Evolutionary conservation across 2,888 invertebrate species (phyloP).

Genomic region (Labia minor): DNA sequence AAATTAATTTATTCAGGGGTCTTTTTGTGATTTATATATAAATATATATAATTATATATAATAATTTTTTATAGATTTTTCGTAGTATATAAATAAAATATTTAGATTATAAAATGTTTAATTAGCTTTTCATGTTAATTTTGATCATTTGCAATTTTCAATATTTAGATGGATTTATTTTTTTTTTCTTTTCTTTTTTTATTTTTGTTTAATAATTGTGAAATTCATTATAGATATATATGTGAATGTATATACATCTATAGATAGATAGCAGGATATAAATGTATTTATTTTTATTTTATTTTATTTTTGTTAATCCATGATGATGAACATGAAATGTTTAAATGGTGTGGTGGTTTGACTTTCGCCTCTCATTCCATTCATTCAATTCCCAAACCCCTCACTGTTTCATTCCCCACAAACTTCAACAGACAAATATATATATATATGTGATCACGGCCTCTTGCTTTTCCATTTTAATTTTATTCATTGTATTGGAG

Average conservation of each 20-base stretch:
- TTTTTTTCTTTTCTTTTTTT: not conserved
- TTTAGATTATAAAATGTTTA: conserved; percentile 7
- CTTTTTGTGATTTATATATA: conserved; percentile 7
- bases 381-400: no score
- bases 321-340: conserved; percentile 13
- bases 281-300: not conserved
- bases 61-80: not conserved
- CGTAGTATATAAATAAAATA: not conserved
- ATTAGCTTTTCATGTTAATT: conserved; percentile 13
- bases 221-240: no score
- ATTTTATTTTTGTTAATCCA: not conserved
- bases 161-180: not conserved
- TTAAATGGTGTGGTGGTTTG: not conserved
- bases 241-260: no score
- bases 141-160: conserved; percentile 13
- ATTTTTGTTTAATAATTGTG: not conserved
- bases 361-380: not conserved
- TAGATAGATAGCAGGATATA: no score
- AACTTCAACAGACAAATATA: not conserved
- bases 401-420: not conserved
- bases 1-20: not conserved
- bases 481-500: not conserved
- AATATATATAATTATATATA: no score
- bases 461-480: not conserved
- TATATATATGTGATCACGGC: no score